Base-by-base conservation (phyloP, 2,113 vertebrate species). In the Pholis gunnellus region DNA sequence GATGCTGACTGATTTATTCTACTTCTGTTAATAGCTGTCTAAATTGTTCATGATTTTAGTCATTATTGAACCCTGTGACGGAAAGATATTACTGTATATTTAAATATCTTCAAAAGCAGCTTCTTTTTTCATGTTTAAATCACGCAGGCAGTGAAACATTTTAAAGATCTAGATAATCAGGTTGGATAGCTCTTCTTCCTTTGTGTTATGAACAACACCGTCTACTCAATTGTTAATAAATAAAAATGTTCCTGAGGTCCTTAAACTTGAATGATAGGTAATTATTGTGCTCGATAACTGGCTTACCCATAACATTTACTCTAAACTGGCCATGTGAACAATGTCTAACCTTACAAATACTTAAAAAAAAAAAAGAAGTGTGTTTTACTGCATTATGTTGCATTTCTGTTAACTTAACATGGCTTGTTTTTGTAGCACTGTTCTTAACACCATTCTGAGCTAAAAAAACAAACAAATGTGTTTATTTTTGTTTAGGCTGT, bases 401-500 rank as follows among this genome's bases (percentile, higher is more conserved):
- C 54, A 20, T 20, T 20, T 50, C 18, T 8, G n/a, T 57, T 27
- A 7, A 20, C 2, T 18, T 15, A 66, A 66, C 17, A 15, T 5
- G 4, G 6, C 34, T 42, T 17, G 42, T 36, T 15, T 34, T 50
- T 11, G 15, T 20, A 29, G 22, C 20, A 61, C 20, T 63, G 20
- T 11, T 44, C 6, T 25, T 3, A 68, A 61, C 5, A n/a, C 1
- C 17, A 27, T 22, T 63, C 59, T 56, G 5, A 11, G 9, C 29
- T 9, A 22, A 68, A 66, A 27, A 73, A 48, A 9, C 9, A 63
- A 54, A 2, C 5, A n/a, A 2, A 67, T n/a, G 13, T 83, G 0
- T 4, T 27, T 25, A 44, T 0, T 48, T 46, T 38, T 66, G n/a
- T 70, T 46, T 54, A 99, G 97, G 96, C 97, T 8, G 95, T 97